phyloP scores from a whole-genome alignment of 2,888 invertebrate genomes.

The Pyrocoelia pectoralis region DNA sequence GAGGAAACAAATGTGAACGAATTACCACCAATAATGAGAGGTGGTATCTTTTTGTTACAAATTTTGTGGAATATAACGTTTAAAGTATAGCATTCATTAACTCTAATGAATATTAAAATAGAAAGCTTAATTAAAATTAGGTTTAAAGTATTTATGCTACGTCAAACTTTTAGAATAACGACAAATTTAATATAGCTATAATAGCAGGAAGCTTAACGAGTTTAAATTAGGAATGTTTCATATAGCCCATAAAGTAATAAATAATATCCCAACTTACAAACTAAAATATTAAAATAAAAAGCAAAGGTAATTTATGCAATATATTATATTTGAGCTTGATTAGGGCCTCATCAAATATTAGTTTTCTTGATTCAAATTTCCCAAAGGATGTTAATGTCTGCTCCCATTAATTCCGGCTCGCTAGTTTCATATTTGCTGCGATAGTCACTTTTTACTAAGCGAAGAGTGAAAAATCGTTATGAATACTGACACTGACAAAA shows the following conservation, averaged over 20 bases:
- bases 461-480: conserved; percentile 3
- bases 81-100: too few relatives aligned
- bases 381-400: conserved; percentile 11
- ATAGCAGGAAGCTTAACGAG: too few relatives aligned
- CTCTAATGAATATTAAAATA: too few relatives aligned
- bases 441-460: not conserved
- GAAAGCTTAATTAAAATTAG: too few relatives aligned
- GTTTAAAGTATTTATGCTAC: too few relatives aligned
- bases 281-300: not conserved
- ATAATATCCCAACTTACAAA: not conserved
- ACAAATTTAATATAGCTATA: too few relatives aligned
- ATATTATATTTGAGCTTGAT: conserved; percentile 7
- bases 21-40: too few relatives aligned
- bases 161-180: too few relatives aligned
- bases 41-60: too few relatives aligned
- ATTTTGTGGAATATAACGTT: too few relatives aligned
- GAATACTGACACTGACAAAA: not conserved
- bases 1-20: too few relatives aligned
- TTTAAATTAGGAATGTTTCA: too few relatives aligned
- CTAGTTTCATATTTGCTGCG: conserved; percentile 2
- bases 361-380: conserved; percentile 13
- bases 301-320: not conserved
- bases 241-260: not conserved
- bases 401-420: conserved; percentile 10
- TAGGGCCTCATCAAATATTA: conserved; percentile 9